Evolutionary conservation across 2,113 vertebrate species (phyloP), one percentile per base, ranked within the genome.

Genomic region (Paralichthys olivaceus): DNA sequence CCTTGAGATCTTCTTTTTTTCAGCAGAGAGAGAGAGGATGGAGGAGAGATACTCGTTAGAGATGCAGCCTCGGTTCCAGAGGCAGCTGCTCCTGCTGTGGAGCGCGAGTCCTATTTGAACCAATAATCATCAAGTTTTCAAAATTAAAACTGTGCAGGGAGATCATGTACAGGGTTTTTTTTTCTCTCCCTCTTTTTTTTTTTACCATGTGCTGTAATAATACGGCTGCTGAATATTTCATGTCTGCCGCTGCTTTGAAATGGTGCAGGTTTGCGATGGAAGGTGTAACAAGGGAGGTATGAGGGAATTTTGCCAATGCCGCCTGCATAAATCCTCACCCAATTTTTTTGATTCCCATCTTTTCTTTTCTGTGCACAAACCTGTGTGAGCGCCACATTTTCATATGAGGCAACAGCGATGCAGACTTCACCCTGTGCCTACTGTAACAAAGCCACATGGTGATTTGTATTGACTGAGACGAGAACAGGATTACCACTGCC

Each of bases 191-290:
- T 7, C 1, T 37, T 37, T 81, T 69, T 25, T 62, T 40, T 40
- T 57, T 29, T 72, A 47, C 81, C 58, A 22, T 79, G 83, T 83
- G 72, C 67, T 88, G 86, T 93, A 93, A 94, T 87, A 89, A 92
- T 91, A 89, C 81, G 22, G 72, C 76, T 86, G 80, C 79, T 94
- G 78, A 92, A 94, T 94, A 89, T 93, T 94, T 93, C 86, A 93
- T 91, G 78, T 47, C 63, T 56, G 80, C 75, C 71, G 58, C 78
- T 74, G 87, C 89, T 90, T 90, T 94, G 92, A 93, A 92, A 92
- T 5, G 53, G 61, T 78, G 80, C 80, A 87, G 83, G 83, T 90
- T 89, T 74, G 80, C 75, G 5, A 73, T 86, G 87, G 84, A 77
- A 84, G 81, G 77, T 87, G 88, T 81, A 91, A 89, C 85, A 83